Evolutionary conservation across 2,797 vertebrate genomes (phyloP).

Genomic region (Odontamblyopus lacepedii): DNA sequence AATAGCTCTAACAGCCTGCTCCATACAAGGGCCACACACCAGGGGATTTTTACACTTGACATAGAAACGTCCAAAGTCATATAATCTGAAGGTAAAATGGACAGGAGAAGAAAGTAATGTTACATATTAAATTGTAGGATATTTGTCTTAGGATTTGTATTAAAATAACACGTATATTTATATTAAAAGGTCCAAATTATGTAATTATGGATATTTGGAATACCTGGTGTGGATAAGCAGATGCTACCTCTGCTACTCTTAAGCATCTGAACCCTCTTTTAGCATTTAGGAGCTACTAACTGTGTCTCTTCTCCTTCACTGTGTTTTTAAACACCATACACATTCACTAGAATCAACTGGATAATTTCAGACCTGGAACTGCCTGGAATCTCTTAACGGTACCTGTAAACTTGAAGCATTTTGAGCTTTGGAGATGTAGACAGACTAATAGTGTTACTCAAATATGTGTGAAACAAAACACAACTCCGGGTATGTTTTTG

Average conservation of each 20-base stretch:
- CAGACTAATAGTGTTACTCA: too few species aligned
- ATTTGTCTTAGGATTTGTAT: background rate
- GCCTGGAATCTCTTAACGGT: too few species aligned
- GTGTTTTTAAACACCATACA: too few species aligned
- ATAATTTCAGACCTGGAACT: too few species aligned
- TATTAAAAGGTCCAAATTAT: too few species aligned
- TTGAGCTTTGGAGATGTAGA: too few species aligned
- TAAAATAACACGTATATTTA: background rate
- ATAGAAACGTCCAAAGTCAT: slow-evolving; percentile 12
- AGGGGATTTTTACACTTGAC: slow-evolving; percentile 45
- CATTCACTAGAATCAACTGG: too few species aligned
- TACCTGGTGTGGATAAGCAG: too few species aligned
- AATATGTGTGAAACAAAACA: too few species aligned
- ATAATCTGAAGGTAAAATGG: slow-evolving; percentile 22
- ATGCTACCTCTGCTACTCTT: slow-evolving; percentile 44
- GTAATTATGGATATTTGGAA: too few species aligned
- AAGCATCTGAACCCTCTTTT: slow-evolving; percentile 58
- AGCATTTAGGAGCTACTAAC: slow-evolving; percentile 44
- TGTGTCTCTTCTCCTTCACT: slow-evolving; percentile 1
- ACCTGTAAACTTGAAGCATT: too few species aligned
- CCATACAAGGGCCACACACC: slow-evolving; percentile 37
- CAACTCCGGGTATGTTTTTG: too few species aligned
- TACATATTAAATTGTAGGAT: background rate
- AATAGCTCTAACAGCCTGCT: slow-evolving; percentile 55
- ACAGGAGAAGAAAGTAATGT: slow-evolving; percentile 27